Evolutionary conservation across 2,888 invertebrate species (phyloP), one percentile per base, ranked within the genome.

Genomic region (Formica aserva): DNA sequence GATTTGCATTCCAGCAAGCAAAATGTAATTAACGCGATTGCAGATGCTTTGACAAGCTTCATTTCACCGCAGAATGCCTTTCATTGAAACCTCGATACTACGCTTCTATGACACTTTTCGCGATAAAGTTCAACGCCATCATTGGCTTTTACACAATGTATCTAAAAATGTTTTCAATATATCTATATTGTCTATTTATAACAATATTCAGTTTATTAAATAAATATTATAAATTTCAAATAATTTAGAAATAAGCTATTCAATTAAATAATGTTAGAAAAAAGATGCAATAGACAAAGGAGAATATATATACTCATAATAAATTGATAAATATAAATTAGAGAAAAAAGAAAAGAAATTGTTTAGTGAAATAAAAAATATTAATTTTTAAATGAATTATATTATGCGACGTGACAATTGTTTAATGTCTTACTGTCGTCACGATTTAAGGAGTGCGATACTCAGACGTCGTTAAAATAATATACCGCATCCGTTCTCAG

Each of bases 401-500:
- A 8, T 15, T n/a, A 52, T 22, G 38, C 15, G 57, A 2, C 3
- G 41, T 41, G 41, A 15, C 15, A 41, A 71, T 48, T 72, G 18
- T 45, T 78, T 71, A 22, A 29, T 11, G 11, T 78, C 71, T 71
- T 35, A 45, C 13, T 48, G 11, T 8, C 62, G 48, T 48, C 26
- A 26, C 74, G 75, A 71, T 67, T 85, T 85, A 85, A 81, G 67
- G 35, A 76, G 26, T 60, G 9, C 26, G 52, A 63, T 75, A 85
- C 57, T 85, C 85, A 81, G 52, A 15, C 32, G 18, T 81, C 57
- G 71, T 85, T 85, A 84, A 81, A 71, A 13, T 85, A 85, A 85
- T 85, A 18, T 52, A 66, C 57, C 65, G 18, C 81, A 81, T 85
- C 85, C 85, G 85, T 72, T 55, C 18, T 41, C 45, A 26, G 45